Conservation (phyloP, 1,140 invertebrate genomes). For the Dreissena rostriformis region DNA sequence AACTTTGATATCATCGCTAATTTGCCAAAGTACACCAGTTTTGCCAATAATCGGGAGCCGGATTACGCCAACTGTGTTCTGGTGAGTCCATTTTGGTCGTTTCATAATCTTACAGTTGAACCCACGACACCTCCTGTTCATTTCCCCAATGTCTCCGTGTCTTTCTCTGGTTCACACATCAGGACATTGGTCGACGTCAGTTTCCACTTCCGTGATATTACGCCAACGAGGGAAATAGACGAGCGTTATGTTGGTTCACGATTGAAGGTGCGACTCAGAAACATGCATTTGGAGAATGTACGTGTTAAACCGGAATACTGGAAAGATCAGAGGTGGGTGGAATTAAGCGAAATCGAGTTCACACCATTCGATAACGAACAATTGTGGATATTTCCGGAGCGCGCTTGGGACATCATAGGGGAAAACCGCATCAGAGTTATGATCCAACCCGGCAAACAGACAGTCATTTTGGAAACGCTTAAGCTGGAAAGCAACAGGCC, state of each 20-base stretch:
- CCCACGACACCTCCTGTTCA: background rate
- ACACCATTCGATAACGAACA: conserved; percentile 26
- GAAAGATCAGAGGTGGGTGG: conserved; percentile 14
- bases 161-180: conserved; percentile 16
- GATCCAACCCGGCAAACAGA: conserved; percentile 27
- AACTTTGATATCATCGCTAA: conserved; percentile 46
- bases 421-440: conserved; percentile 22
- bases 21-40: conserved; percentile 39
- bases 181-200: conserved; percentile 1
- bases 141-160: background rate
- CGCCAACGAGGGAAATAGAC: conserved; percentile 40
- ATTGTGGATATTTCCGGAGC: conserved; percentile 25
- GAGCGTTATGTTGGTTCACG: conserved; percentile 26
- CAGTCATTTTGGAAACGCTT: conserved; percentile 36
- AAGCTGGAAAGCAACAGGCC: conserved; percentile 2
- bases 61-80: conserved; percentile 32
- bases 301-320: conserved; percentile 32
- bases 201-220: conserved; percentile 33
- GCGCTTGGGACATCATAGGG: conserved; percentile 9
- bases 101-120: conserved; percentile 11
- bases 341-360: conserved; percentile 14
- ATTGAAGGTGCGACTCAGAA: conserved; percentile 18
- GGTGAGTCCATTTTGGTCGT: conserved; percentile 44
- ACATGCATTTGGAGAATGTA: conserved; percentile 36
- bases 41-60: conserved; percentile 41